Base-by-base conservation (phyloP, 2,888 invertebrate genomes). In the Arrhopalites spinosus region DNA sequence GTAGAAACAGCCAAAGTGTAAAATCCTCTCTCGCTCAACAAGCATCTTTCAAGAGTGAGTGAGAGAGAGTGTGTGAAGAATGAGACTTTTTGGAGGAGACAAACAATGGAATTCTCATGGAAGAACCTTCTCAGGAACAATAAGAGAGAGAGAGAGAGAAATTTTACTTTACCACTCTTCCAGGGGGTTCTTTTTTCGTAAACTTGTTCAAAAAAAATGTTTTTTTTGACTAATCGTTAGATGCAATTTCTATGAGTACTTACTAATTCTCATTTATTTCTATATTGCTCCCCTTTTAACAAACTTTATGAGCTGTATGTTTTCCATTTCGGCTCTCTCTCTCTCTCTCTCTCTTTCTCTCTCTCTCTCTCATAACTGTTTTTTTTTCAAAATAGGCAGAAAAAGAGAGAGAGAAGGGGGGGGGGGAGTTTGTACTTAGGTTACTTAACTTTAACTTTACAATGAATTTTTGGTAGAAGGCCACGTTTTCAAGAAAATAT, bases 121-220 rank as follows among this genome's bases (percentile, higher is more conserved):
- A 63, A 63, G 29, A 63, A 63, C 64, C 64, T 64, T 64, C 20
- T n/a, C 30, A 64, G 23, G 64, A 64, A 64, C 36, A 36, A 64
- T 36, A 13, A 59, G 25, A 64, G 27, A 27, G 36, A 11, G 11
- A 11, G 36, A 36, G 36, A 11, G 36, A 61, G 64, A 30, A 64
- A 30, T 30, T n/a, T 64, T 64, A 29, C 29, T 64, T 64, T 64
- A 64, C 64, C 64, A 17, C 64, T 64, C 36, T 3, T 36, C 64
- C 30, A 36, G 64, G 59, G 64, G 64, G 64, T 30, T 43, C 43
- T 43, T 20, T 17, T 30, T 63, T n/a, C n/a, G n/a, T n/a, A n/a
- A n/a, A n/a, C 17, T 63, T 17, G 7, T 63, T 63, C 63, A 36
- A 36, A 36, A 36, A n/a, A n/a, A n/a, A n/a, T 27, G 20, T 27